Evolutionary conservation across 2,888 invertebrate species (phyloP).

Genomic region (Augochlorella aurata): DNA sequence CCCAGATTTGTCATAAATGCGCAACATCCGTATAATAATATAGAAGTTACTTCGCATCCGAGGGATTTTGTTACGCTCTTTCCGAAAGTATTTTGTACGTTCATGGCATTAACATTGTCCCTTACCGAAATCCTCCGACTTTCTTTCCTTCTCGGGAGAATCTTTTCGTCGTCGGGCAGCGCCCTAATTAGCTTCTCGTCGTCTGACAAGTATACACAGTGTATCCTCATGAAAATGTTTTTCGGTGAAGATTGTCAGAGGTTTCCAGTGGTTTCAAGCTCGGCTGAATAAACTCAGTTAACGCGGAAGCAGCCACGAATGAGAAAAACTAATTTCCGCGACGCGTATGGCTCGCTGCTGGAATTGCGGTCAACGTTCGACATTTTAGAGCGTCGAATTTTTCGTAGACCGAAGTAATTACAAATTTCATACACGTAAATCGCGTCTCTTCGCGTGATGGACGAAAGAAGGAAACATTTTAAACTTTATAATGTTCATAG

Average conservation of each 20-base stretch:
- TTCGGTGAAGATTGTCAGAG: conserved; percentile 16
- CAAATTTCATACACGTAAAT: conserved; percentile 25
- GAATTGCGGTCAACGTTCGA: conserved; percentile 35
- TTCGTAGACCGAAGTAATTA: conserved; percentile 20
- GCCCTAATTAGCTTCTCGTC: conserved; percentile 24
- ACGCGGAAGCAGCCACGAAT: not conserved
- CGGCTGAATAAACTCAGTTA: conserved; percentile 21
- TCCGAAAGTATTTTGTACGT: not conserved
- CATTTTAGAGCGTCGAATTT: conserved; percentile 14
- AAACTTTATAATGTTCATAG: conserved; percentile 3
- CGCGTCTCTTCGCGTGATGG: conserved; percentile 2
- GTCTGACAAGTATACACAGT: not conserved
- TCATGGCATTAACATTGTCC: not conserved
- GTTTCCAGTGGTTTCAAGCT: conserved; percentile 9
- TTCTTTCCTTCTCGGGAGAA: not conserved
- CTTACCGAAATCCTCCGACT: not conserved
- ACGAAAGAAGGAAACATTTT: conserved; percentile 8
- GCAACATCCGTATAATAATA: not conserved
- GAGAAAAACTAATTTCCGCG: conserved; percentile 3
- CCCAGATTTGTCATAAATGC: not conserved
- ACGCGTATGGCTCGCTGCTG: not conserved
- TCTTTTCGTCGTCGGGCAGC: not conserved
- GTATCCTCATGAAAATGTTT: conserved; percentile 14
- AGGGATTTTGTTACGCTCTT: not conserved
- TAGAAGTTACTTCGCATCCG: not conserved